Percentiles rank a stretch among this genome's conserved stretches.
Conservation (phyloP, 2,888 invertebrate species). For the Megalurothrips usitatus region DNA sequence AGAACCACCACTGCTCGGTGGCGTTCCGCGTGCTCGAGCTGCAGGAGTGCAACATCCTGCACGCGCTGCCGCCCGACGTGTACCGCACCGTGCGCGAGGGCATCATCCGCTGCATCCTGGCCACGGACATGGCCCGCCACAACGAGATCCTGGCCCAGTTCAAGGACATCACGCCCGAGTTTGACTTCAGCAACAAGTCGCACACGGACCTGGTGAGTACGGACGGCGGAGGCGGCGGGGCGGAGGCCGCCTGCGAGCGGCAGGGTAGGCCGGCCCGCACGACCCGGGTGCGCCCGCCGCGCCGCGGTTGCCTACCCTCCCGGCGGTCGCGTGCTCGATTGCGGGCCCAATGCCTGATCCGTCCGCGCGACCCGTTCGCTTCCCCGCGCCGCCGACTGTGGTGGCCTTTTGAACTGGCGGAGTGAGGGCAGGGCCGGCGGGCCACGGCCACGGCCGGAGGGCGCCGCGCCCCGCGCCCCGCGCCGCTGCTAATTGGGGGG, state of each 20-base stretch:
- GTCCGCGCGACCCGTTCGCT: too few relatives aligned
- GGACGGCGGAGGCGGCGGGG: neutral
- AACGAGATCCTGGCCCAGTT: constrained; percentile 72
- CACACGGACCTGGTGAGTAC: constrained; percentile 63
- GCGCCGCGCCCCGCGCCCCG: too few relatives aligned
- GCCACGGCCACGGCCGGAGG: too few relatives aligned
- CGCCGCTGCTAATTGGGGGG: neutral
- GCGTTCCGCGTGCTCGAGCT: constrained; percentile 74
- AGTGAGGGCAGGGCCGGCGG: too few relatives aligned
- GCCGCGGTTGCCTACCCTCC: too few relatives aligned
- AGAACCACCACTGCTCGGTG: constrained; percentile 82
- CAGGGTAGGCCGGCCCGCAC: too few relatives aligned
- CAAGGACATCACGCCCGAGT: constrained; percentile 59
- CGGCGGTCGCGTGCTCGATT: neutral
- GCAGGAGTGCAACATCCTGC: constrained; percentile 74
- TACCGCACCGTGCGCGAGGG: constrained; percentile 61
- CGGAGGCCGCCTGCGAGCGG: neutral
- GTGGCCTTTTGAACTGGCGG: neutral
- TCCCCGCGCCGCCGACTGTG: too few relatives aligned
- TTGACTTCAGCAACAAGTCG: constrained; percentile 63
- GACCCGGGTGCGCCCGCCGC: too few relatives aligned
- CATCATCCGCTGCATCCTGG: constrained; percentile 70
- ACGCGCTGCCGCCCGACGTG: constrained; percentile 53
- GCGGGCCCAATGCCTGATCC: neutral
- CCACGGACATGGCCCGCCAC: constrained; percentile 75